phyloP scores from a whole-genome alignment of 2,888 invertebrate species.

The Ptychoptera contaminata region DNA sequence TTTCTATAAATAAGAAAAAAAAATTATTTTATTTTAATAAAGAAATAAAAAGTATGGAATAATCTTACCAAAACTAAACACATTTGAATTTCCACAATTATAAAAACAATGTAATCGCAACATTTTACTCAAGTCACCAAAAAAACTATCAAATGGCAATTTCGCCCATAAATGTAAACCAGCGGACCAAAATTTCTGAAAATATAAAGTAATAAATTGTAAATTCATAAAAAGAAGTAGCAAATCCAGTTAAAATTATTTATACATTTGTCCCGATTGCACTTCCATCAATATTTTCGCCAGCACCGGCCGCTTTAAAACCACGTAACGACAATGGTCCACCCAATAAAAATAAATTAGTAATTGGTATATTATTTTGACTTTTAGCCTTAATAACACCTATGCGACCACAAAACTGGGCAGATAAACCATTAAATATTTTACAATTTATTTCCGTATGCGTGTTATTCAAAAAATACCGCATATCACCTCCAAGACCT shows the following conservation, averaged over 20 bases:
- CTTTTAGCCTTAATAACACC: conserved; percentile 24
- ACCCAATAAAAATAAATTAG: conserved; percentile 38
- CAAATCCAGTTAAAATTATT: too few species aligned
- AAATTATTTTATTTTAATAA: too few species aligned
- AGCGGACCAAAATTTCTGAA: conserved; percentile 65
- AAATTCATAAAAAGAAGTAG: conserved; percentile 6
- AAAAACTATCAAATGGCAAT: conserved; percentile 69
- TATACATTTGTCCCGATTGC: conserved; percentile 49
- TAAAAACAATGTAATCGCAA: conserved; percentile 81
- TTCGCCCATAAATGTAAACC: conserved; percentile 82
- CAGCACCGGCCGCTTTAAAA: conserved; percentile 73
- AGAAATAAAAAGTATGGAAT: too few species aligned
- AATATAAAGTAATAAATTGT: neutral
- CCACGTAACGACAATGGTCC: conserved; percentile 82
- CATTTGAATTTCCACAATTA: conserved; percentile 69
- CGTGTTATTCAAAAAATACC: conserved; percentile 72
- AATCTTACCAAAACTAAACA: conserved; percentile 24
- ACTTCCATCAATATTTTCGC: conserved; percentile 65
- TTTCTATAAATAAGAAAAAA: too few species aligned
- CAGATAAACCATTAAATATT: conserved; percentile 32
- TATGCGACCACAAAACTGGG: conserved; percentile 24
- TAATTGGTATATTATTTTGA: conserved; percentile 23
- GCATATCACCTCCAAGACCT: conserved; percentile 70
- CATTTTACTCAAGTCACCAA: conserved; percentile 64
- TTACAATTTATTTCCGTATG: conserved; percentile 54